Percentiles rank a stretch among this genome's conserved stretches.
Evolutionary conservation across 2,888 invertebrate species (phyloP).

Genomic region (Drosophila birchii): DNA sequence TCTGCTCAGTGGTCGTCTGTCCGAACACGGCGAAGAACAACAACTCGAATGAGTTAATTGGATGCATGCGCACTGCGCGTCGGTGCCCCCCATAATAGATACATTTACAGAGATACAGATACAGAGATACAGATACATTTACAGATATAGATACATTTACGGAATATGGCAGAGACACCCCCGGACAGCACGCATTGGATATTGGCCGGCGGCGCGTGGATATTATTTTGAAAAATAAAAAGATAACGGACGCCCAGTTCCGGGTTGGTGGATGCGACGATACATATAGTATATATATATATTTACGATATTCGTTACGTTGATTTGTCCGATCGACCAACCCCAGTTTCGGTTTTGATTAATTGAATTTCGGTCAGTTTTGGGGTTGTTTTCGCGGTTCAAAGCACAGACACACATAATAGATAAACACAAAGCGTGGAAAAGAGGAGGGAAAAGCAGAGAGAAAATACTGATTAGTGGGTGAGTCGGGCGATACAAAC

Average conservation of each 20-base stretch:
- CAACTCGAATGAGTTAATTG: constrained; percentile 97
- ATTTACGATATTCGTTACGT: background rate
- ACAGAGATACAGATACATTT: background rate
- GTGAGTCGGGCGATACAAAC: constrained; percentile 87
- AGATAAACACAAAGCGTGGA: constrained; percentile 23
- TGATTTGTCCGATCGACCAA: constrained; percentile 34
- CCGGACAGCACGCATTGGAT: constrained; percentile 42
- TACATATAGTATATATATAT: background rate
- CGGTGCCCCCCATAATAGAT: constrained; percentile 38
- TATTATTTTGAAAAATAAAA: constrained; percentile 76
- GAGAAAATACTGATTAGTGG: constrained; percentile 76
- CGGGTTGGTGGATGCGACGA: constrained; percentile 63
- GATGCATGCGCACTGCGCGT: constrained; percentile 94
- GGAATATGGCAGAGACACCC: constrained; percentile 38
- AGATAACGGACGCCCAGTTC: constrained; percentile 75
- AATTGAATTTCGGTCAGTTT: constrained; percentile 35
- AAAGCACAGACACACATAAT: constrained; percentile 33
- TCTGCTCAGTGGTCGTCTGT: constrained; percentile 93
- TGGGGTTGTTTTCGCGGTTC: constrained; percentile 29
- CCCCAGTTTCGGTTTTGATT: constrained; percentile 15
- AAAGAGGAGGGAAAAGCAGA: constrained; percentile 57
- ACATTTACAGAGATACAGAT: constrained; percentile 3
- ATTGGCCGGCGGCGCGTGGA: constrained; percentile 41
- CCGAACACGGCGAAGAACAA: constrained; percentile 99
- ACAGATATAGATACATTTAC: background rate